Base-by-base conservation (phyloP, 2,113 vertebrate species). In the Stigmatopora nigra region DNA sequence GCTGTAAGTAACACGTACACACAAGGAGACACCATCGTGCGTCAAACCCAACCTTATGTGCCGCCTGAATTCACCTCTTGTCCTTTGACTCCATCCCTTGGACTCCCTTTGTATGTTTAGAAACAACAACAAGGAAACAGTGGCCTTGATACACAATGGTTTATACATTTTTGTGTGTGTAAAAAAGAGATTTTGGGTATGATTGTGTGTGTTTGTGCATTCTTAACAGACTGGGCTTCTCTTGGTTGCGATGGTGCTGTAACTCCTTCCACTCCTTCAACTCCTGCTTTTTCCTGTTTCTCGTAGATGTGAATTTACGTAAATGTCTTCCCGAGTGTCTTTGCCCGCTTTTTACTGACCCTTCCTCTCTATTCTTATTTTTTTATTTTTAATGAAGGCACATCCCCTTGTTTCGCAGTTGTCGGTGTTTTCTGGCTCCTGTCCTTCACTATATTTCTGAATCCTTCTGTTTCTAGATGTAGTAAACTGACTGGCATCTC, bases 1-100 rank as follows among this genome's bases (percentile, higher is more conserved):
- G 92, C 92, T 96, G 95, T 97, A 95, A 97, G 95, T 96, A 96
- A 92, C 75, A 87, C 76, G 86, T 83, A 84, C 85, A 83, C 78
- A 76, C 84, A 79, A 88, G 71, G 60, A 69, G 58, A 65, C 73
- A 78, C 88, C 31, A 10, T 63, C 73, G 36, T 48, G 67, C 70
- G 19, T 70, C 67, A 85, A 78, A 78, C 80, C 71, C 89, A 67
- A 67, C 72, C 71, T 69, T 71, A 70, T 19, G 2, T 71, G 73
- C 65, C 79, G 73, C 65, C 79, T 67, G 69, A 73, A 82, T 80
- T 69, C 9, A 20, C 69, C 45, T 48, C 58, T 31, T 58, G 70
- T 84, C 71, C 67, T 80, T 71, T 83, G 72, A 80, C 76, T 78
- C 67, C 38, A 61, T 68, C 47, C 48, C 56, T 56, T 67, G 84